Evolutionary conservation across 2,113 vertebrate species (phyloP).

Genomic region (Columba janthina): DNA sequence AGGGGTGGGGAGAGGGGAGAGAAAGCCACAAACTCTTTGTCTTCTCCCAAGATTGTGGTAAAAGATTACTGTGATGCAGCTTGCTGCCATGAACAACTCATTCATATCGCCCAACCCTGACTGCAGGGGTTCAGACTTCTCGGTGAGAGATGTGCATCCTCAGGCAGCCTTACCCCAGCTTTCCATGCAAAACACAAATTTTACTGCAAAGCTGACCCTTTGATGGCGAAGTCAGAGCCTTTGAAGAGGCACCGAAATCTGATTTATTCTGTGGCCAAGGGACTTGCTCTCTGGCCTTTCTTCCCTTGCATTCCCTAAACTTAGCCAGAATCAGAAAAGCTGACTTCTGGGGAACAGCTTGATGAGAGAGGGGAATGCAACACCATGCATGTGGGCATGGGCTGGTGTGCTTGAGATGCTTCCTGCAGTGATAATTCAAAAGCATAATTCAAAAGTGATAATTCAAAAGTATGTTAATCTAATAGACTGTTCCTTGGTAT

Average conservation of each 20-base stretch:
- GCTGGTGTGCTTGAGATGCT: neutral
- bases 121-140: neutral
- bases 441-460: neutral
- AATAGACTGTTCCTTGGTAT: neutral
- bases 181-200: neutral
- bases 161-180: neutral
- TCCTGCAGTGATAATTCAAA: conserved; percentile 8
- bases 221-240: neutral
- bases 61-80: neutral
- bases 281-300: neutral
- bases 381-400: rapidly evolving
- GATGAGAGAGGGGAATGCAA: neutral
- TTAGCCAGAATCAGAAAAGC: neutral
- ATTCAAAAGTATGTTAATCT: neutral
- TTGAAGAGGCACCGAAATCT: neutral
- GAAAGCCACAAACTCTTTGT: neutral
- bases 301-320: neutral
- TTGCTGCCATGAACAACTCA: neutral
- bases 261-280: neutral
- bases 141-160: neutral
- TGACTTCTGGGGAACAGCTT: neutral
- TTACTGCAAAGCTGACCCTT: neutral
- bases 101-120: neutral
- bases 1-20: neutral
- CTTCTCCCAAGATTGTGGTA: neutral